These are phyloP conservation scores for human (Homo sapiens) DNA, from an alignment of 2,113 vertebrate genomes.

Conservation along the genomic window DNA sequence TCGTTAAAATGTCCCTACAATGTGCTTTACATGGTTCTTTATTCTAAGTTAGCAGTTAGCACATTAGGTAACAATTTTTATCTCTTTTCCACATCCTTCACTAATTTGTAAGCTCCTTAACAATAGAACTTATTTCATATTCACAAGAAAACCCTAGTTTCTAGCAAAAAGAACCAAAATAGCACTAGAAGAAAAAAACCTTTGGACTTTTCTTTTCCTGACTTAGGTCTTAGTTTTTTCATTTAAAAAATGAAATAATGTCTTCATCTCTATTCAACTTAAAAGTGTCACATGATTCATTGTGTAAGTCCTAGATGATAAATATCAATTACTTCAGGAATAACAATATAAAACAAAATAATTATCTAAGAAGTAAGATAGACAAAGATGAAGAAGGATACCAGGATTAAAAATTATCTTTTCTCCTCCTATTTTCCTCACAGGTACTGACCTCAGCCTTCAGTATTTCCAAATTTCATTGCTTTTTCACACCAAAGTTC, in stretches of 20 bases:
- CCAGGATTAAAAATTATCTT: background rate
- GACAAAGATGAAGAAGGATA: background rate
- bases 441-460: background rate
- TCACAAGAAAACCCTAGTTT: background rate
- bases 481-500: background rate
- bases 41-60: background rate
- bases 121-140: background rate
- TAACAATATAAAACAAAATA: background rate
- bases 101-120: background rate
- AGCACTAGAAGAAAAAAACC: background rate
- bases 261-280: background rate
- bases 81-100: background rate
- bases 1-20: background rate
- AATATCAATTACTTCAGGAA: background rate
- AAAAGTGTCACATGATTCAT: background rate
- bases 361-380: background rate
- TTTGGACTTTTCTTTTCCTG: background rate
- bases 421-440: background rate
- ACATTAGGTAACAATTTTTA: background rate
- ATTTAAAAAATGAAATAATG: constrained; percentile 38
- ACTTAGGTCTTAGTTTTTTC: background rate
- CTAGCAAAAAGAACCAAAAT: background rate
- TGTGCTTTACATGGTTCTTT: background rate
- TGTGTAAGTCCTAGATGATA: background rate
- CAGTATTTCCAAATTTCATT: background rate